Base-by-base conservation (phyloP, 2,113 vertebrate species). In the Lagopus muta region DNA sequence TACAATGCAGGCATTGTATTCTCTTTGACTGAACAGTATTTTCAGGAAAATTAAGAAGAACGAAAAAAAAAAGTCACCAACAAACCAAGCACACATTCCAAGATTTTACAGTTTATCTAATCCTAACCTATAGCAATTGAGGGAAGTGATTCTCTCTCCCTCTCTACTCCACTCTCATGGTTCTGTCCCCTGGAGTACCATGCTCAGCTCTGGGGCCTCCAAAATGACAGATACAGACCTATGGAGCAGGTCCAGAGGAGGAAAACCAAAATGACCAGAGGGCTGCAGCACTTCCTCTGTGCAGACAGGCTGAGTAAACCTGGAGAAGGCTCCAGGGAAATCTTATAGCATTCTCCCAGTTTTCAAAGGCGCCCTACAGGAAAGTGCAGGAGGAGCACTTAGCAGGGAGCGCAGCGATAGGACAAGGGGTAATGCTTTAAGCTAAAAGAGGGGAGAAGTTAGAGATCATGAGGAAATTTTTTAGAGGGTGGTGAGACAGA, bases 11-110 rank as follows among this genome's bases (percentile, higher is more conserved):
- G 52, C 54, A 43, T 5, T 78, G 34, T 54, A 22, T 30, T 69
- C 67, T 76, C 62, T 80, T 65, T 40, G 36, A 30, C 38, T 15
- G 62, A 95, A 81, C 6, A n/a, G 43, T 61, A 76, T 67, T 90
- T 94, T 76, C 77, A 85, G 47, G 61, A 88, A 91, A 96, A 69
- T 32, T 70, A 70, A 43, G 60, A 69, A 64, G 60, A 57, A 70
- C 47, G 0, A 20, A 18, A 40, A 40, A 40, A 12, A 14, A n/a
- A 36, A 48, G 4, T 43, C 47, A 78, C 36, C 12, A 54, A 58
- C 8, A 32, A 34, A 54, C 3, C 10, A 78, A 58, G 3, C 18
- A 38, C 5, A 8, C 30, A 62, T 81, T 88, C 60, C 30, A 72
- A 77, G 40, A 70, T 66, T 28, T 84, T 85, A 80, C 9, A 64